Percentiles rank a stretch among this genome's conserved stretches.
Conservation (phyloP, 2,888 invertebrate species). For the Autographa pulchrina region DNA sequence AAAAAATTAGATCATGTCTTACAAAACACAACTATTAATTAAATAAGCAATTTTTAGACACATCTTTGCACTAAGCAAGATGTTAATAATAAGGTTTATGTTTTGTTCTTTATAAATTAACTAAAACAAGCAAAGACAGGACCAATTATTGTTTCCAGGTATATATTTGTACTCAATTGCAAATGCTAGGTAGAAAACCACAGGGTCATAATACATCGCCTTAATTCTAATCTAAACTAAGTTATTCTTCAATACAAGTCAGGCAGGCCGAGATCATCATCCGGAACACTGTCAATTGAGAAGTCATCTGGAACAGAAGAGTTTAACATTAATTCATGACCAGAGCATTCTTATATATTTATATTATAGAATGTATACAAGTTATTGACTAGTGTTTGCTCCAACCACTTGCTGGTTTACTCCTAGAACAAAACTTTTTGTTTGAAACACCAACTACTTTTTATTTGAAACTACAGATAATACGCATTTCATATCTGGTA, state of each 20-base stretch:
- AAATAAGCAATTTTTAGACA: too few relatives aligned
- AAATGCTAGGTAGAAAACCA: conserved; percentile 19
- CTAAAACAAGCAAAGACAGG: not conserved
- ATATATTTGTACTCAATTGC: conserved; percentile 3
- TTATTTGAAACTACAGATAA: too few relatives aligned
- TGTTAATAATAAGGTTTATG: not conserved
- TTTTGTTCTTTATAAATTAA: not conserved
- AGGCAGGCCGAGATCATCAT: conserved; percentile 77
- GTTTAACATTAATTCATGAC: not conserved
- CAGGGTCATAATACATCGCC: conserved; percentile 34
- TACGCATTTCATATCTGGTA: too few relatives aligned
- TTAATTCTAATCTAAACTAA: conserved; percentile 11
- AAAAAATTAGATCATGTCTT: not conserved
- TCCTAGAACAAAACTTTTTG: too few relatives aligned
- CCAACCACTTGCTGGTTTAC: too few relatives aligned
- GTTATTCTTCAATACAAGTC: conserved; percentile 67
- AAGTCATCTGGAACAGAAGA: conserved; percentile 78
- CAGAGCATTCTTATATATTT: not conserved
- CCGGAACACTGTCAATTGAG: conserved; percentile 74
- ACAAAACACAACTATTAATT: not conserved
- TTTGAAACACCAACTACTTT: too few relatives aligned
- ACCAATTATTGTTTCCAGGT: not conserved
- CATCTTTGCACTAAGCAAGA: too few relatives aligned
- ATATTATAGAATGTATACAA: too few relatives aligned
- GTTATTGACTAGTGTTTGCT: too few relatives aligned